Evolutionary conservation across 1,140 invertebrate genomes (phyloP).

Genomic region (Bombus polaris): DNA sequence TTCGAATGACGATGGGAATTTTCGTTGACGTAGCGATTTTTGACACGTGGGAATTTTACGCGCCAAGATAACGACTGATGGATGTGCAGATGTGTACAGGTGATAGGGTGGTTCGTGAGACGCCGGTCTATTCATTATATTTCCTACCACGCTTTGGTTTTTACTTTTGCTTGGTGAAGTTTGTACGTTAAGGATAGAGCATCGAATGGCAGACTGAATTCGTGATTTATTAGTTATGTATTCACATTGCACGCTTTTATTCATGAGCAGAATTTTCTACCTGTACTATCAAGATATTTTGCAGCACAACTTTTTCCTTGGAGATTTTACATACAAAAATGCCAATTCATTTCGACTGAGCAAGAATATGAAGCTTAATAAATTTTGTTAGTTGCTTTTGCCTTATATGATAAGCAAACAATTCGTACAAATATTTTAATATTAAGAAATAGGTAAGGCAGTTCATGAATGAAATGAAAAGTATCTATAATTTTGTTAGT

Average conservation of each 20-base stretch:
- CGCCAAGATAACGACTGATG: conserved; percentile 4
- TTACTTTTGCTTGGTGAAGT: background rate
- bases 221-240: background rate
- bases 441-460: too few species aligned
- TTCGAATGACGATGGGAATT: background rate
- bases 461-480: background rate
- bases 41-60: background rate
- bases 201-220: background rate
- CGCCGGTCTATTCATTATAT: background rate
- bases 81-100: background rate
- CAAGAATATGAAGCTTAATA: too few species aligned
- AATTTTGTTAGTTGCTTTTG: too few species aligned
- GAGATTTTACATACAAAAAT: background rate
- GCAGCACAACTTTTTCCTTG: too few species aligned
- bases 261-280: background rate
- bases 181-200: background rate
- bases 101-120: background rate
- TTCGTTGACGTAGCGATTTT: conserved; percentile 13
- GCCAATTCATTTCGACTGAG: too few species aligned
- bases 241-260: background rate
- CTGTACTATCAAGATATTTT: background rate
- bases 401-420: too few species aligned
- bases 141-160: background rate
- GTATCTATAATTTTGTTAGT: background rate
- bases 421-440: too few species aligned